Conservation (phyloP, 2,888 invertebrate genomes). For the Cryptus armator region DNA sequence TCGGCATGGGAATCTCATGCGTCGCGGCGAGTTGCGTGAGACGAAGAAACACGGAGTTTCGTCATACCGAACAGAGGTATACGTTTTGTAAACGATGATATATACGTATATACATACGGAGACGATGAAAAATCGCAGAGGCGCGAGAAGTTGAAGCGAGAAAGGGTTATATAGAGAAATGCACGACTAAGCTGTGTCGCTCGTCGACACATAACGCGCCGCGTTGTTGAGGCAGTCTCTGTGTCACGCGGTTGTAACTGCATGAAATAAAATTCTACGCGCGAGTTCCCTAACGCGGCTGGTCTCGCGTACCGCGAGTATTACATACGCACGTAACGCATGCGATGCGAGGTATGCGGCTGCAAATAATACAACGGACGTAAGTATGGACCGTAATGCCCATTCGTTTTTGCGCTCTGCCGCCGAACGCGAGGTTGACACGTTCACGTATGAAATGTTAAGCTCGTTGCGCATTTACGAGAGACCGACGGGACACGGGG, state of each 20-base stretch:
- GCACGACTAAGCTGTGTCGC: background rate
- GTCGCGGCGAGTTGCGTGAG: slow-evolving; percentile 16
- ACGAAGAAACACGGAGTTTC: slow-evolving; percentile 21
- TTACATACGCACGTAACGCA: slow-evolving; percentile 59
- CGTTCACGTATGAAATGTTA: slow-evolving; percentile 49
- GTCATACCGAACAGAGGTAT: slow-evolving; percentile 17
- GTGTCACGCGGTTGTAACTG: slow-evolving; percentile 62
- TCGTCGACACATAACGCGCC: slow-evolving; percentile 47
- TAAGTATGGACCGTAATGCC: slow-evolving; percentile 39
- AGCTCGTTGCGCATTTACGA: slow-evolving; percentile 43
- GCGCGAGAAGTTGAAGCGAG: slow-evolving; percentile 1
- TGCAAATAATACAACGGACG: slow-evolving; percentile 62
- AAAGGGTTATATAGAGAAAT: background rate
- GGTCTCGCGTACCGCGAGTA: slow-evolving; percentile 22
- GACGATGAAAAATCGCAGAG: slow-evolving; percentile 8
- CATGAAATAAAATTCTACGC: slow-evolving; percentile 75
- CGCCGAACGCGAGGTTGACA: slow-evolving; percentile 50
- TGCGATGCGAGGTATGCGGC: slow-evolving; percentile 64
- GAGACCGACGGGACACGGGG: slow-evolving; percentile 13
- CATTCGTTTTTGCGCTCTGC: slow-evolving; percentile 14
- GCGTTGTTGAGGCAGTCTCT: slow-evolving; percentile 75
- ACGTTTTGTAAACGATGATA: too few species aligned
- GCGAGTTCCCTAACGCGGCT: slow-evolving; percentile 23
- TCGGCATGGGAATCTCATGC: slow-evolving; percentile 34
- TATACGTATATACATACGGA: background rate